phyloP scores from a whole-genome alignment of 2,113 vertebrate genomes.

The Sylvietta virens region DNA sequence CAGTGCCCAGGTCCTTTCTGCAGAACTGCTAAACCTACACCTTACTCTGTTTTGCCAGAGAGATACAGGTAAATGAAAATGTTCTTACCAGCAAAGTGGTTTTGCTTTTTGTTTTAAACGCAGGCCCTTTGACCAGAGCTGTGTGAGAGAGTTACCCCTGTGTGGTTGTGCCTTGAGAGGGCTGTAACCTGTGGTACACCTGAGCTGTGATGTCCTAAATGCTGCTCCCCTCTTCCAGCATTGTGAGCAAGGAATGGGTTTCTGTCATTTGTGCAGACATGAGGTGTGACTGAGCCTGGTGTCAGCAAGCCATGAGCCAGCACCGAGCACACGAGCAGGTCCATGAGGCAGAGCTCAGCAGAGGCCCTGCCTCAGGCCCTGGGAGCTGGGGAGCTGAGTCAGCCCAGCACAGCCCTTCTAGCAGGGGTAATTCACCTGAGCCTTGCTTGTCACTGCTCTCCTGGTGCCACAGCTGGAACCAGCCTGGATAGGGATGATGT shows the following conservation, averaged over 20 bases:
- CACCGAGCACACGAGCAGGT: rapidly evolving
- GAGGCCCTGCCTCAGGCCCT: neutral
- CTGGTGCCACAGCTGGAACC: neutral
- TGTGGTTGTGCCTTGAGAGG: neutral
- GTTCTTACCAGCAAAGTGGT: neutral
- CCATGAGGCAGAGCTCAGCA: neutral
- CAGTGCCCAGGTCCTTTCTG: neutral
- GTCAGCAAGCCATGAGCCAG: neutral
- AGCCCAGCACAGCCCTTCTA: neutral
- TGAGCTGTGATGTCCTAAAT: neutral
- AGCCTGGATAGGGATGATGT: neutral
- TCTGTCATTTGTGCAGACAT: neutral
- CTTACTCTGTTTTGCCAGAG: neutral
- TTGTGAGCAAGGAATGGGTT: neutral
- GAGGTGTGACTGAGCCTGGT: neutral
- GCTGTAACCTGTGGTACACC: neutral
- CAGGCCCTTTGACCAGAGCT: neutral
- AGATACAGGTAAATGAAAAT: neutral
- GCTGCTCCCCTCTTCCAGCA: neutral
- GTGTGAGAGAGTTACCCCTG: neutral
- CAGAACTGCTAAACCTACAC: neutral
- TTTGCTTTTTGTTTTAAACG: neutral
- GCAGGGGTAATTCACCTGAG: neutral
- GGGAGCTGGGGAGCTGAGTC: neutral
- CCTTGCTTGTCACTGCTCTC: neutral